Conservation (phyloP, 1,140 invertebrate species). For the Drepana arcuata region DNA sequence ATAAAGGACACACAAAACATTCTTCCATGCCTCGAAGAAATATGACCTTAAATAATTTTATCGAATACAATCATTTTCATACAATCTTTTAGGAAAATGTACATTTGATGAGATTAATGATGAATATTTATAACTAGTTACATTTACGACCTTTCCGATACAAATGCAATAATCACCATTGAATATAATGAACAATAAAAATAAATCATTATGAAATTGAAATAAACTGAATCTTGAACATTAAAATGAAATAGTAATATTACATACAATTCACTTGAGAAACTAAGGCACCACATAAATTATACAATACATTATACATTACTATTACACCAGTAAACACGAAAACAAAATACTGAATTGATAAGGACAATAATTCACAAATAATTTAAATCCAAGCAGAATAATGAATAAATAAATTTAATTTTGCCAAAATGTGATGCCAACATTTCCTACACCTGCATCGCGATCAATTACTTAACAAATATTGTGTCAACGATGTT, state of each 20-base stretch:
- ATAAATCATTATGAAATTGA: constrained; percentile 21
- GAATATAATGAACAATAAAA: too few relatives aligned
- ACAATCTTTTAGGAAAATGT: constrained; percentile 28
- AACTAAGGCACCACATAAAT: constrained; percentile 66
- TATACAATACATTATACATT: constrained; percentile 24
- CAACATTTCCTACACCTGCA: constrained; percentile 16
- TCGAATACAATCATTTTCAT: constrained; percentile 22
- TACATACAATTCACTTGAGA: constrained; percentile 43
- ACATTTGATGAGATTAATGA: too few relatives aligned
- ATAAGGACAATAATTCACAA: constrained; percentile 29
- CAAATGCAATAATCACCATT: too few relatives aligned
- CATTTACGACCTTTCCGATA: too few relatives aligned
- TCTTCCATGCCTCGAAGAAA: constrained; percentile 27
- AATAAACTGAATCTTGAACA: constrained; percentile 17
- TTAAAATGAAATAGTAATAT: constrained; percentile 32
- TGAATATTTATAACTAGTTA: too few relatives aligned
- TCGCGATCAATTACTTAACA: constrained; percentile 4
- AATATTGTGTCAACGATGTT: constrained; percentile 21
- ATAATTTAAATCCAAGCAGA: constrained; percentile 18
- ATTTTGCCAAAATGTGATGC: constrained; percentile 33
- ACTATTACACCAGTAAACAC: constrained; percentile 29
- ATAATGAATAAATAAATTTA: constrained; percentile 15
- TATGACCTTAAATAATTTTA: constrained; percentile 9
- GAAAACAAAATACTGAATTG: constrained; percentile 51
- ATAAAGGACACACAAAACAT: constrained; percentile 61